phyloP scores from a whole-genome alignment of 2,888 invertebrate species.

The Thumatha senex region DNA sequence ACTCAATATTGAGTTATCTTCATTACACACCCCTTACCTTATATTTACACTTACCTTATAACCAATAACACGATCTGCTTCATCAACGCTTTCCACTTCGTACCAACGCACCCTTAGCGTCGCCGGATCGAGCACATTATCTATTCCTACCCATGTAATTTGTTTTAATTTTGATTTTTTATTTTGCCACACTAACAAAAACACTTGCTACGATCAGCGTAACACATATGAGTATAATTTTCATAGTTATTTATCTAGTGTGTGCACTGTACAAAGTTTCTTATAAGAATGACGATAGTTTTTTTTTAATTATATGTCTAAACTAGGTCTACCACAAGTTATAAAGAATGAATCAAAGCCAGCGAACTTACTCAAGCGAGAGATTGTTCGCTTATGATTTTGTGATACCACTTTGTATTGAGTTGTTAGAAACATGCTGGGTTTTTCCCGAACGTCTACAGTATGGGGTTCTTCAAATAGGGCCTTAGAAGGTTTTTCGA shows the following conservation, averaged over 20 bases:
- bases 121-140: neutral
- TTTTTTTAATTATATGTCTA: neutral
- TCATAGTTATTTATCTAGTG: neutral
- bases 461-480: no score
- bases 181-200: neutral
- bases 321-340: neutral
- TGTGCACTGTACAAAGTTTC: neutral
- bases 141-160: neutral
- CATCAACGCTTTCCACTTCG: neutral
- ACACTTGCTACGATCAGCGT: neutral
- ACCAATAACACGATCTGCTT: neutral
- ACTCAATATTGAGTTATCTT: no score
- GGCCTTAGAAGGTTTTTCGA: no score
- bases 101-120: neutral
- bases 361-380: no score
- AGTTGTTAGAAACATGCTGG: no score
- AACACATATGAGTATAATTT: neutral
- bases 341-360: no score
- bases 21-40: no score
- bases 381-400: no score
- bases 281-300: neutral
- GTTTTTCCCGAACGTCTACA: no score
- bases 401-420: no score
- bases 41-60: conserved; percentile 1
- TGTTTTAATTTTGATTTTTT: neutral